Base-by-base conservation (phyloP, 2,888 invertebrate genomes). In the Tubulanus polymorphus region DNA sequence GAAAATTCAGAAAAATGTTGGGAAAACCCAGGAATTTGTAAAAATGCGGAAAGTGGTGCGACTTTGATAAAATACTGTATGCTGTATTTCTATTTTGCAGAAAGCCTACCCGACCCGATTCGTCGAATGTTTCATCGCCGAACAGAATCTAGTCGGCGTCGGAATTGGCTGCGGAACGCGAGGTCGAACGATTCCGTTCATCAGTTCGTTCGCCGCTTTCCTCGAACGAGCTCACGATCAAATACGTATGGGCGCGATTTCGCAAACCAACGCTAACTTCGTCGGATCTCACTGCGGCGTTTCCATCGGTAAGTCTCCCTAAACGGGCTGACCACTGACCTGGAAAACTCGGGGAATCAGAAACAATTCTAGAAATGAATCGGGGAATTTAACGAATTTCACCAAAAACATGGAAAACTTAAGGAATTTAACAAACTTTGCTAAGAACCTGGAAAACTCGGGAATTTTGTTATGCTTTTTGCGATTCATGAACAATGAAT, bases 221-320 rank as follows among this genome's bases (percentile, higher is more conserved):
- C 90, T 97, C 79, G 90, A 92, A 1, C 85, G 99, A 68, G 93
- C 95, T 49, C 95, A 90, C 79, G 97, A 99, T 83, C 97, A 99
- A 84, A 91, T 99, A 76, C 89, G 99, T 62, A 99, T 99, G 97
- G 99, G 93, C 23, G 99, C 97, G 50, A 95, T 99, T 77, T 96
- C 96, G 35, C 95, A 95, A 83, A 90, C 93, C 26, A 96, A 99
- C 80, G 89, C 93, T 23, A 99, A 97, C 82, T 91, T 95, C 79
- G 92, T 84, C 58, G 96, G 96, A 0, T 97, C 97, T 0, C 99
- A 99, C 82, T 94, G 93, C 80, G 99, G 99, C 45, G 90, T 96
- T 25, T 93, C 93, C 72, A 99, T 99, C 81, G 99, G 96, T 79
- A 59, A n/a, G n/a, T n/a, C n/a, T n/a, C n/a, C n/a, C n/a, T n/a